Evolutionary conservation across 2,888 invertebrate species (phyloP), one percentile per base, ranked within the genome.

Genomic region (Nectonema munidae): DNA sequence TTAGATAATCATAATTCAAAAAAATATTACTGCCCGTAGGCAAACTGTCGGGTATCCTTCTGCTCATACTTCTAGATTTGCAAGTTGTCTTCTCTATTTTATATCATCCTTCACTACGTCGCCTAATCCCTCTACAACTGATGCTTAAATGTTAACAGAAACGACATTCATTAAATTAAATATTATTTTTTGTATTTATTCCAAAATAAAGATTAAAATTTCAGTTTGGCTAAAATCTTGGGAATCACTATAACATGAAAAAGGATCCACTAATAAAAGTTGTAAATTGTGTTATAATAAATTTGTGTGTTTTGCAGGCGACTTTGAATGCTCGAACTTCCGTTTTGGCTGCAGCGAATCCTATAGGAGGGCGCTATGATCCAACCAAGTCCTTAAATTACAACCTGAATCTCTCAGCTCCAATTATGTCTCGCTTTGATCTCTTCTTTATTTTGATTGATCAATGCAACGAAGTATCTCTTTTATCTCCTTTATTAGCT

Each of bases 361-460:
- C 95, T 0, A 68, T 83, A 21, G 76, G 76, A n/a, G 83, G 89
- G 0, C 67, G 83, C 21, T 95, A 95, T 56, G 86, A 99, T 56
- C 64, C 81, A 29, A 66, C 73, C 1, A 81, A 76, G 52, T 75
- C 81, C 0, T 58, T 95, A 3, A 76, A 81, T 48, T 81, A 86
- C 52, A 95, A 95, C 54, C 72, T 95, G 2, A 64, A 69, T 1
- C 59, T 95, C 13, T 70, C 76, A 1, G 81, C 89, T 0, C 89
- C 95, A 0, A 83, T 95, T 49, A 86, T 99, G 86, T 89, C 89
- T 0, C 66, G 95, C 46, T 95, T 95, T 56, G 95, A 99, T 57
- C 60, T 95, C 13, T 95, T 99, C 61, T 95, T 95, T 58, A 77
- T 99, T 45, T 62, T 99, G 2, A 73, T 89, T 2, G 95, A 99